Evolutionary conservation across 2,113 vertebrate species (phyloP).

Genomic region (Isichthys henryi): DNA sequence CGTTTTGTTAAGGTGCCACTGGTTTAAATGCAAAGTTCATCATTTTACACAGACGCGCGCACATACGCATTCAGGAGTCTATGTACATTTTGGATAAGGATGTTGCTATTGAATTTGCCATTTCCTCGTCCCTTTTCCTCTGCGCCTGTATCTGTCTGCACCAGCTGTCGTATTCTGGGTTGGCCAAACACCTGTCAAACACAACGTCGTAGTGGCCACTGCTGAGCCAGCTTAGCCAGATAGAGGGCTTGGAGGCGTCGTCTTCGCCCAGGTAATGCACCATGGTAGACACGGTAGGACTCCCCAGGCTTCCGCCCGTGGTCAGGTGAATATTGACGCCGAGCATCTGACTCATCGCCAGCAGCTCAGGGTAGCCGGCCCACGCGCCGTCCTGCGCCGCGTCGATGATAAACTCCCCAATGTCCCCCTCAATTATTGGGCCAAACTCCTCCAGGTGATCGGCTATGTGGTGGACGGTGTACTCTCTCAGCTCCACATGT

Average conservation of each 20-base stretch:
- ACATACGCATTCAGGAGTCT: conserved; percentile 53
- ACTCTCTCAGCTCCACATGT: conserved; percentile 82
- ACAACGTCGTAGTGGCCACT: conserved; percentile 94
- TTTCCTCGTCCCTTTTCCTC: conserved; percentile 78
- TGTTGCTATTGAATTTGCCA: conserved; percentile 89
- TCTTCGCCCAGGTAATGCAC: conserved; percentile 82
- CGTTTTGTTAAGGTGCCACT: not conserved
- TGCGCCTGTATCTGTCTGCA: conserved; percentile 85
- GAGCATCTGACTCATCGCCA: conserved; percentile 97
- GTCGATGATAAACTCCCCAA: conserved; percentile 85
- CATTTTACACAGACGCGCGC: not conserved
- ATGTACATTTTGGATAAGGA: conserved; percentile 96
- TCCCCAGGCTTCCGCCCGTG: conserved; percentile 83
- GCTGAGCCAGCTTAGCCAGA: conserved; percentile 98
- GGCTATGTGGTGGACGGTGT: conserved; percentile 89
- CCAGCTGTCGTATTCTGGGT: conserved; percentile 92
- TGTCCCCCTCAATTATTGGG: conserved; percentile 89
- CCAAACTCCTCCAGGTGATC: conserved; percentile 92
- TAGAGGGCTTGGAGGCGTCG: conserved; percentile 63
- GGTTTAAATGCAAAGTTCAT: not conserved
- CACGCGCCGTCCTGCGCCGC: conserved; percentile 88
- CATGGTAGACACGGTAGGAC: conserved; percentile 94
- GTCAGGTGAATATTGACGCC: conserved; percentile 85
- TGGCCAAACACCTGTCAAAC: conserved; percentile 69
- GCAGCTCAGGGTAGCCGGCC: conserved; percentile 91